Evolutionary conservation across 2,888 invertebrate species (phyloP).

Genomic region (Himalopsyche tibetana): DNA sequence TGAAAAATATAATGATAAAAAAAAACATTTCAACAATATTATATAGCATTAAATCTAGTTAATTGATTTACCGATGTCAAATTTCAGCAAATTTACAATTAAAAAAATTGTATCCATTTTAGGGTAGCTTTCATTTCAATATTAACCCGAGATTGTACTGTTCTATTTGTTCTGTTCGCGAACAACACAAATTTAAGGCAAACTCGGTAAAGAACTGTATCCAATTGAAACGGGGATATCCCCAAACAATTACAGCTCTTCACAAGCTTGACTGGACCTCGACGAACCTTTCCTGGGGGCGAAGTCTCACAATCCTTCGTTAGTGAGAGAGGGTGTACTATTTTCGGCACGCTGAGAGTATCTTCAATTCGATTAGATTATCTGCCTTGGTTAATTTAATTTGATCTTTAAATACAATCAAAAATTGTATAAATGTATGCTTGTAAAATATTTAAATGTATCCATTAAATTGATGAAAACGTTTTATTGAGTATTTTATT

Average conservation of each 20-base stretch:
- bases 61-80: too few relatives aligned
- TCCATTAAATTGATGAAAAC: too few relatives aligned
- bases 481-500: too few relatives aligned
- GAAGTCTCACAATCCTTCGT: slow-evolving; percentile 12
- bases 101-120: too few relatives aligned
- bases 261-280: not conserved
- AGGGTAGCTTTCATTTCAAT: too few relatives aligned
- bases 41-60: too few relatives aligned
- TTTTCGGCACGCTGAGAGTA: not conserved
- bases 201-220: not conserved
- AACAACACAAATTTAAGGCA: not conserved
- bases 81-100: too few relatives aligned
- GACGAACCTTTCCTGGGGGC: not conserved
- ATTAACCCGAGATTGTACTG: not conserved
- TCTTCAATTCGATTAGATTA: not conserved
- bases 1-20: too few relatives aligned
- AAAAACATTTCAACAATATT: too few relatives aligned
- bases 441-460: too few relatives aligned
- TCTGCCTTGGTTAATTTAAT: not conserved
- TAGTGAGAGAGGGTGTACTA: not conserved
- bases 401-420: not conserved
- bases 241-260: not conserved
- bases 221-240: slow-evolving; percentile 13
- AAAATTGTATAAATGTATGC: too few relatives aligned
- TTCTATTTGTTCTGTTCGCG: not conserved